Evolutionary conservation across 1,140 invertebrate species (phyloP).

Genomic region (Aphaenogaster rudis): DNA sequence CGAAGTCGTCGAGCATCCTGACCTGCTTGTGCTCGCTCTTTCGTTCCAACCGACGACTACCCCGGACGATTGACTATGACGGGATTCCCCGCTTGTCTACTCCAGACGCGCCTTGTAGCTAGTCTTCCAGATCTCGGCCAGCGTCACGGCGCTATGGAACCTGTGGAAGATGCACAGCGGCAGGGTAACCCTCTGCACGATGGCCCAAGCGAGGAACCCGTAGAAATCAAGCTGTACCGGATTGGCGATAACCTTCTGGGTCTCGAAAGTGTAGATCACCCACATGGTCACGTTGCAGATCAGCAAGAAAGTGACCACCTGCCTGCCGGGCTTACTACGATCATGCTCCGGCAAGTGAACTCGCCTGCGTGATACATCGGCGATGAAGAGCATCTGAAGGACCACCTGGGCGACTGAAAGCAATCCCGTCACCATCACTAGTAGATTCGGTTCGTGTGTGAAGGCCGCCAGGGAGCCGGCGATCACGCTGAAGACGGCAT

Average conservation of each 20-base stretch:
- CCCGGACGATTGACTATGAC: constrained; percentile 68
- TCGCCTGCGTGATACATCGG: constrained; percentile 96
- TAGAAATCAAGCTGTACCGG: constrained; percentile 97
- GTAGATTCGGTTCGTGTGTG: constrained; percentile 94
- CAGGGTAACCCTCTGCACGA: constrained; percentile 96
- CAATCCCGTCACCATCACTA: constrained; percentile 96
- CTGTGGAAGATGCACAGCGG: constrained; percentile 98
- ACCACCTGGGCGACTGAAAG: constrained; percentile 96
- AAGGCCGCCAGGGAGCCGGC: constrained; percentile 94
- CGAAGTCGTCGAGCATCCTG: constrained; percentile 47
- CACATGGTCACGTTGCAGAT: constrained; percentile 98
- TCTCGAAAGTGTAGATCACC: constrained; percentile 98
- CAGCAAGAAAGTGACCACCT: constrained; percentile 97
- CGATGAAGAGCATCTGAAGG: constrained; percentile 97
- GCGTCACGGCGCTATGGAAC: constrained; percentile 98
- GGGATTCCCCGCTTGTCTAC: constrained; percentile 86
- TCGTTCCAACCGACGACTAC: constrained; percentile 63
- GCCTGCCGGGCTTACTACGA: constrained; percentile 96
- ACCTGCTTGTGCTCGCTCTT: constrained; percentile 15
- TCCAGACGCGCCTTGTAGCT: constrained; percentile 97
- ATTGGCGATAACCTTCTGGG: constrained; percentile 96
- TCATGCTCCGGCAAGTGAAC: constrained; percentile 97
- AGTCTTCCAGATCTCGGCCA: constrained; percentile 99
- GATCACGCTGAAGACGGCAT: constrained; percentile 97
- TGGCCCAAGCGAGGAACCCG: constrained; percentile 97